A percentile compares a stretch with the other conserved stretches of the same genome.
Evolutionary conservation across 2,113 vertebrate genomes (phyloP).

Genomic region (Balaeniceps rex): DNA sequence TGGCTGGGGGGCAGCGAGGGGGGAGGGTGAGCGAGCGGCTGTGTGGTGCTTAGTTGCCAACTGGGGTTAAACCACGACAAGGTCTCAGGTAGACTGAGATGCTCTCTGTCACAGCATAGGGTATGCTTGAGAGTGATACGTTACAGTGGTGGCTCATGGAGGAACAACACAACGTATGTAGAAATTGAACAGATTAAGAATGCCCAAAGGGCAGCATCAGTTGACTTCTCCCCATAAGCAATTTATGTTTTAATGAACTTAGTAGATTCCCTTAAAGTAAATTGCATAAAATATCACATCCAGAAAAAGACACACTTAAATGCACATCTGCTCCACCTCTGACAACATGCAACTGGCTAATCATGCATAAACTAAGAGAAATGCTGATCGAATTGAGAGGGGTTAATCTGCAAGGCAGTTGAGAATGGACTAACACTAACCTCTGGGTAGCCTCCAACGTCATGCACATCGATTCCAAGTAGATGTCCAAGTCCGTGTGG

Average conservation of each 20-base stretch:
- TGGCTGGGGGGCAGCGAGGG: too few relatives aligned
- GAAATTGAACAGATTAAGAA: neutral
- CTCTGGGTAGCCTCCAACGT: conserved; percentile 97
- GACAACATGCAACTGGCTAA: neutral
- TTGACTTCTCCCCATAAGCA: neutral
- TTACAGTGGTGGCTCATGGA: neutral
- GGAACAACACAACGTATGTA: accelerated
- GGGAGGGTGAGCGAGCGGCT: too few relatives aligned
- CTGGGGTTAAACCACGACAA: too few relatives aligned
- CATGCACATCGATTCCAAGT: conserved; percentile 94
- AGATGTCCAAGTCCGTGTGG: conserved; percentile 95
- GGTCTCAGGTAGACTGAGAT: neutral
- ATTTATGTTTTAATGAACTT: neutral
- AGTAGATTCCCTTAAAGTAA: neutral
- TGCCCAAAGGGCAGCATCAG: neutral
- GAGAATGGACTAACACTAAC: conserved; percentile 67
- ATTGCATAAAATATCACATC: neutral
- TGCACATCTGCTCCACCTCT: neutral
- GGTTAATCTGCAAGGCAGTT: neutral
- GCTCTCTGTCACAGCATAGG: neutral
- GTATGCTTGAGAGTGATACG: neutral
- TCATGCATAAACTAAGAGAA: neutral
- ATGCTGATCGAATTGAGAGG: neutral
- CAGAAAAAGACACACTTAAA: neutral
- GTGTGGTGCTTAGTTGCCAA: too few relatives aligned